Conservation (phyloP, 1,140 invertebrate species). For the Paralvinella palmiformis region DNA sequence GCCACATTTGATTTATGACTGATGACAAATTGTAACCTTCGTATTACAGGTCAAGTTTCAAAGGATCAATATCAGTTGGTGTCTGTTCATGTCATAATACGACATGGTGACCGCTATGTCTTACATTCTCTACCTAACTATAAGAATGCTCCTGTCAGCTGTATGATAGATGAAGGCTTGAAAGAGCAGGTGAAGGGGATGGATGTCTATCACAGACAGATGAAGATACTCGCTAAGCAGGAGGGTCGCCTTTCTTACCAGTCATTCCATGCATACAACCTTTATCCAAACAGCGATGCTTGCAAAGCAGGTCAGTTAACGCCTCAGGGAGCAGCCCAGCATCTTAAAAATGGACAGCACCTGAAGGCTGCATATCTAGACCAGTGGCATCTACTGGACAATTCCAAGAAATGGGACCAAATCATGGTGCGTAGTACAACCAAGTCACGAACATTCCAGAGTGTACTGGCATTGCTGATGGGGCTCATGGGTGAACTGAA, state of each 20-base stretch:
- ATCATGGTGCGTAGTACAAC: conserved; percentile 72
- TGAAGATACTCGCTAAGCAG: conserved; percentile 18
- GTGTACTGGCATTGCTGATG: conserved; percentile 72
- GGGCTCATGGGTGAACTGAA: conserved; percentile 62
- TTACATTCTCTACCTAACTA: conserved; percentile 71
- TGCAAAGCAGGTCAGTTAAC: conserved; percentile 70
- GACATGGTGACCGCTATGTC: conserved; percentile 83
- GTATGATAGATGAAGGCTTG: conserved; percentile 51
- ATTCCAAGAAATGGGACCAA: conserved; percentile 54
- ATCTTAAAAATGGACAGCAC: conserved; percentile 68
- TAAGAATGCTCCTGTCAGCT: conserved; percentile 62
- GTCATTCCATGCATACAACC: conserved; percentile 74
- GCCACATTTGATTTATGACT: no score
- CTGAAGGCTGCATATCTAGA: conserved; percentile 65
- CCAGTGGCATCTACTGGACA: conserved; percentile 54
- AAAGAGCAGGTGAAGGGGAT: conserved; percentile 25
- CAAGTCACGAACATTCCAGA: conserved; percentile 83
- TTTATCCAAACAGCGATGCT: conserved; percentile 58
- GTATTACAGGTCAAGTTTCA: no score
- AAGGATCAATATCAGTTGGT: conserved; percentile 64
- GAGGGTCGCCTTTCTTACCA: conserved; percentile 52
- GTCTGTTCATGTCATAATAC: conserved; percentile 70
- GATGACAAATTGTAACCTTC: no score
- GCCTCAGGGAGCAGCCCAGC: conserved; percentile 63
- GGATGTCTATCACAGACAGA: conserved; percentile 29